Evolutionary conservation across 2,113 vertebrate species (phyloP).

Genomic region (Clarias gariepinus): DNA sequence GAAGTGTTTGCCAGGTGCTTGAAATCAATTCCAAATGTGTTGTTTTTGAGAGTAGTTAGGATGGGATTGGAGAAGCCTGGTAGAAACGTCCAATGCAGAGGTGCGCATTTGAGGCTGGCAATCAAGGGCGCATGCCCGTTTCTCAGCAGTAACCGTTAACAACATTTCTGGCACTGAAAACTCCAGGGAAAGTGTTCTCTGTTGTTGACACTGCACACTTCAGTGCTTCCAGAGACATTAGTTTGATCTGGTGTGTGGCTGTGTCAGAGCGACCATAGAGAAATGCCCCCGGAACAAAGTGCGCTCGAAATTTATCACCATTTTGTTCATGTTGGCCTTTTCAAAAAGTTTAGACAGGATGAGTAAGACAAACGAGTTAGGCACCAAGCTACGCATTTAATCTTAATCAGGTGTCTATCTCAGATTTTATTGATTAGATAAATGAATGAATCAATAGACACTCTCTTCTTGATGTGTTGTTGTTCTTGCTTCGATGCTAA

Average conservation of each 20-base stretch:
- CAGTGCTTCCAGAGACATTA: conserved; percentile 24
- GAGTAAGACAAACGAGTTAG: conserved; percentile 1
- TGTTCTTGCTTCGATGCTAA: conserved; percentile 13
- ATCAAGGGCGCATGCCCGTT: neutral
- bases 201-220: neutral
- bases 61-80: neutral
- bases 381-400: conserved; percentile 32
- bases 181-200: conserved; percentile 1
- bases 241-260: conserved; percentile 11
- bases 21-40: conserved; percentile 6
- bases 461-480: conserved; percentile 13
- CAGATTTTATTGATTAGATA: conserved; percentile 35
- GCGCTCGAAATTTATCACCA: conserved; percentile 13
- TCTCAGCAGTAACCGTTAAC: conserved; percentile 30
- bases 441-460: conserved; percentile 42
- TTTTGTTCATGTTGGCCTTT: conserved; percentile 15
- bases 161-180: conserved; percentile 12
- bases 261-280: neutral
- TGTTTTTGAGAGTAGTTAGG: conserved; percentile 16
- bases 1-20: neutral
- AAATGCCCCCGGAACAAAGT: neutral
- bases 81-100: neutral
- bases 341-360: conserved; percentile 4
- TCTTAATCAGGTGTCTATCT: conserved; percentile 48
- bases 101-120: neutral